Percentiles rank a stretch among this genome's conserved stretches.
These are phyloP conservation scores for Drusus annulatus DNA, from an alignment of 1,140 invertebrate species.

Conservation along the genomic window DNA sequence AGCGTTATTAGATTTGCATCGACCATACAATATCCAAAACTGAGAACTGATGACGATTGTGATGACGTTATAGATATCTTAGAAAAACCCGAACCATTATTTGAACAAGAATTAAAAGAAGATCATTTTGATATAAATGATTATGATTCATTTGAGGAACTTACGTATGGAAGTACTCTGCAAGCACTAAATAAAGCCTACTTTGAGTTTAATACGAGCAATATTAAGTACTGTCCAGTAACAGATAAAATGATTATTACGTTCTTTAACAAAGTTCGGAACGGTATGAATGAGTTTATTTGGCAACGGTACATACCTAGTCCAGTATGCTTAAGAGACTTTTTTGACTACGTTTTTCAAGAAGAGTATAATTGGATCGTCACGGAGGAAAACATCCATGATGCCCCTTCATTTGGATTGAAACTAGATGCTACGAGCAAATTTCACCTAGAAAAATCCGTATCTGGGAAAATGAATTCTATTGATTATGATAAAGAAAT, in stretches of 20 bases:
- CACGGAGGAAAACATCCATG: slow-evolving; percentile 65
- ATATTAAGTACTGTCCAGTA: slow-evolving; percentile 68
- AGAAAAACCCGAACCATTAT: neutral
- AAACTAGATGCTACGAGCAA: neutral
- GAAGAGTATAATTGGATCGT: slow-evolving; percentile 71
- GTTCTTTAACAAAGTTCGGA: slow-evolving; percentile 66
- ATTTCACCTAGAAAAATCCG: neutral
- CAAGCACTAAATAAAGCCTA: slow-evolving; percentile 64
- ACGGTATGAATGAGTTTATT: slow-evolving; percentile 60
- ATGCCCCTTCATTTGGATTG: slow-evolving; percentile 38
- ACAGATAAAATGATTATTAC: slow-evolving; percentile 64
- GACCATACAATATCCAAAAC: slow-evolving; percentile 4
- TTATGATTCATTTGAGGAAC: slow-evolving; percentile 67
- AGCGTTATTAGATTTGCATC: slow-evolving; percentile 4
- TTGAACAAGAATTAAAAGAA: slow-evolving; percentile 31
- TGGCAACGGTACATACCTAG: slow-evolving; percentile 68
- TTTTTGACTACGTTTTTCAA: slow-evolving; percentile 71
- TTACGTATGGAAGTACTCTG: slow-evolving; percentile 62
- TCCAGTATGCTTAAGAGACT: slow-evolving; percentile 71
- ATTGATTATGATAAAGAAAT: slow-evolving; percentile 62
- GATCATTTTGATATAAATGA: slow-evolving; percentile 61
- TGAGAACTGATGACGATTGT: neutral
- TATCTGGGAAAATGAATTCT: neutral
- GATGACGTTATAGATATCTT: slow-evolving; percentile 19
- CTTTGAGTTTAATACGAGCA: slow-evolving; percentile 66